These are phyloP conservation scores for Ochropacha duplaris DNA, from an alignment of 2,888 invertebrate genomes.

Conservation along the genomic window DNA sequence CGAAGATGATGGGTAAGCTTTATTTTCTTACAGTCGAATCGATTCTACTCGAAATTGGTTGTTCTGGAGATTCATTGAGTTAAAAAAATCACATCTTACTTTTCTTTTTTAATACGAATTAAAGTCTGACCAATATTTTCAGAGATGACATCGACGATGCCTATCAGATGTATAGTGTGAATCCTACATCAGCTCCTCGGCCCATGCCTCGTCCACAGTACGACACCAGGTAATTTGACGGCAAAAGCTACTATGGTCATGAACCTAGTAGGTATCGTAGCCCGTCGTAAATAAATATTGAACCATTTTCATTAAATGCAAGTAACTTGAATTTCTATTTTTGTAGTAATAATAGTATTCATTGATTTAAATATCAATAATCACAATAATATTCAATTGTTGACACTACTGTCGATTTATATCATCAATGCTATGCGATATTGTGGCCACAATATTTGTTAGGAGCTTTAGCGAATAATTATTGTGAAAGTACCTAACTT, in stretches of 20 bases:
- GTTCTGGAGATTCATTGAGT: too few species aligned
- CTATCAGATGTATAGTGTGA: conserved; percentile 69
- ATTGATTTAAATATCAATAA: background rate
- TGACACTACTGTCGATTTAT: background rate
- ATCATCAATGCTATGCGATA: conserved; percentile 48
- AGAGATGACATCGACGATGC: conserved; percentile 70
- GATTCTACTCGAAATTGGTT: too few species aligned
- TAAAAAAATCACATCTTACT: too few species aligned
- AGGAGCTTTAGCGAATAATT: conserved; percentile 22
- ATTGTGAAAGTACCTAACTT: background rate
- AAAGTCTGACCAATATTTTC: conserved; percentile 21
- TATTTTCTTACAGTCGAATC: background rate
- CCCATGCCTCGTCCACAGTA: conserved; percentile 71
- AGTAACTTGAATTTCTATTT: too few species aligned
- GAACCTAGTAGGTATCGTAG: background rate
- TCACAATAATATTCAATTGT: too few species aligned
- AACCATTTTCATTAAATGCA: background rate
- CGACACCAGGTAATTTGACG: conserved; percentile 62
- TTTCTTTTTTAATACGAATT: too few species aligned
- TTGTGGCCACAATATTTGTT: conserved; percentile 65
- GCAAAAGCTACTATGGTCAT: background rate
- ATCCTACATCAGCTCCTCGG: conserved; percentile 56
- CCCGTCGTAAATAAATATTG: background rate
- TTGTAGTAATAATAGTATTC: too few species aligned
- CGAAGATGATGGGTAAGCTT: conserved; percentile 90